Base-by-base conservation (phyloP, 2,113 vertebrate species). In the Notiomystis cincta region DNA sequence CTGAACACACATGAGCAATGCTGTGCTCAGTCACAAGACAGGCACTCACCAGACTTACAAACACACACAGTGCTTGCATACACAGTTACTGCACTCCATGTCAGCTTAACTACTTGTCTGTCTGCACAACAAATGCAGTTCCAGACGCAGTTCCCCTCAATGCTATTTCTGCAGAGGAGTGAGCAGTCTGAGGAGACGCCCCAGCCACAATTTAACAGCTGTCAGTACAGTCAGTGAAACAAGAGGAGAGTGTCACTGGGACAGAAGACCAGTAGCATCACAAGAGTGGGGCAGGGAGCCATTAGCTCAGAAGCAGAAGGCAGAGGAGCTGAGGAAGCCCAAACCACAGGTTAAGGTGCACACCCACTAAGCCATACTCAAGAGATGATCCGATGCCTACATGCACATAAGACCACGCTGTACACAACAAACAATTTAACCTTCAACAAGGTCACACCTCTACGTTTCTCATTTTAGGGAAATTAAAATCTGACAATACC, bases 331-430 rank as follows among this genome's bases (percentile, higher is more conserved):
- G 25, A 38, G 38, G 47, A 79, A 57, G 44, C 61, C 57, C 20
- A 45, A 94, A 71, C 62, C 8, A 0, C 62, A 80, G 33, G 27
- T 51, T 61, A 82, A 76, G 11, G 54, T 27, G 72, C 38, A 37
- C 65, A 66, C 45, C 33, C 84, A n/a, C 62, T 70, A 70, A 83
- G 40, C 65, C 78, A 73, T 7, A 64, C 13, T 66, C 78, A 80
- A 76, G 67, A 66, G 71, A 86, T 64, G 75, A 93, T 73, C 64
- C 1, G 0, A 70, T 24, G 0, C 35, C 37, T 27, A 40, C 6
- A 3, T 6, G 47, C 51, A 40, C 11, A 0, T 24, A 65, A 80
- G 12, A 53, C n/a, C 5, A 15, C 5, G 25, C 24, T 0, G 1
- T 11, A 54, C 38, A 51, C 15, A 35, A 35, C 21, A 42, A 73